Evolutionary conservation across 2,888 invertebrate species (phyloP), one percentile per base, ranked within the genome.

Genomic region (Ophion ellenae): DNA sequence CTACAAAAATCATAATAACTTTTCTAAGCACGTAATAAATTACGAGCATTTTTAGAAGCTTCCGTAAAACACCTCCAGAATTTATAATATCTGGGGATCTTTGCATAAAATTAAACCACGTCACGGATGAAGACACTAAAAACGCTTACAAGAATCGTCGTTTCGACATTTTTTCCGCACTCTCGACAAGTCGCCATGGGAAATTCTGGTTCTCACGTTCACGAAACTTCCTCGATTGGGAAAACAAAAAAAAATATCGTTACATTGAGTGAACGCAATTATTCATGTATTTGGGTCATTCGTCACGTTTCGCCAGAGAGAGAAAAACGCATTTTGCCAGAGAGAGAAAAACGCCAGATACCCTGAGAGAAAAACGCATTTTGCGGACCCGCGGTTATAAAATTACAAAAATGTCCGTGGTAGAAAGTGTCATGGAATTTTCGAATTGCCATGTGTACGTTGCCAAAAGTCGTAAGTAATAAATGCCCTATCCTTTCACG

Each of bases 371-470:
- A 71, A 76, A 77, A 77, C 61, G 73, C 77, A 81, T 57, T 71
- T 64, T 63, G 80, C 71, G 28, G 45, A 36, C 57, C 32, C 28
- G n/a, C 28, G 47, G 32, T n/a, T 57, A 28, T 66, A 74, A 64
- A 57, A 32, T 64, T 63, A 76, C 69, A 57, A 47, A n/a, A 47
- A n/a, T 80, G n/a, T 71, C 24, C 32, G 40, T 64, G 70, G 78
- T 82, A 75, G 74, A 85, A 85, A 85, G 78, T 85, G 81, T 70
- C 32, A 20, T 66, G 78, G 75, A 79, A 77, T 77, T 67, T 81
- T 77, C 78, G 53, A 83, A 83, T 78, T 73, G 63, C 53, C 32
- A 24, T 64, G 40, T 53, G 53, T 64, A 24, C 47, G 67, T 74
- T 70, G 75, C 63, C 74, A 79, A 74, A 83, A 53, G 74, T 28